Evolutionary conservation across 92 coral and sea anemone genomes (phyloP), one percentile per base, ranked within the genome.

Genomic region (Palythoa caribaeorum): DNA sequence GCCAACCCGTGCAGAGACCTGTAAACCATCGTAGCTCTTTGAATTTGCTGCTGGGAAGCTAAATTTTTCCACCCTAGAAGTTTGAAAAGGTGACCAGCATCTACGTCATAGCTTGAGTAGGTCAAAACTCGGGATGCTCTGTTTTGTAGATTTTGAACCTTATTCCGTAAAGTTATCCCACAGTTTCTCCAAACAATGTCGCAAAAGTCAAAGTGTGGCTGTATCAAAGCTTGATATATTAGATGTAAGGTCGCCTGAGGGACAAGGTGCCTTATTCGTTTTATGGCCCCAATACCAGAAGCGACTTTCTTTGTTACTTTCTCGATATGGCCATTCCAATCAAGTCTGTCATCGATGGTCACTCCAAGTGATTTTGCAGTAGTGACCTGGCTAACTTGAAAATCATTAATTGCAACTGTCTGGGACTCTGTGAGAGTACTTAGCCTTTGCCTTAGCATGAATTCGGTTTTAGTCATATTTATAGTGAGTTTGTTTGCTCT

Each of bases 121-220:
- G 83, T 72, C 87, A 88, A 88, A 73, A 88, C 87, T 15, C 83
- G 87, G 52, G 91, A 80, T 80, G 87, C 91, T 80, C 91, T 69
- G 72, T 87, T 88, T 88, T 88, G 91, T 54, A 88, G 37, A 72
- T 88, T 80, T 68, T 88, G 87, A 20, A 80, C 50, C 12, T 71
- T 80, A 3, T 80, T 50, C 55, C 70, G 87, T 28, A 77, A 78
- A 78, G 90, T 77, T 9, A 63, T 44, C 10, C 90, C 86, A 87
- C 90, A 28, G 28, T 28, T 28, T 28, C 28, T 28, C 28, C 28
- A 28, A 28, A 28, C 28, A 66, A 21, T 66, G 40, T 71, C 21
- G 21, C 76, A 71, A 40, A 35, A 71, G 21, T 71, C 76, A 28
- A 71, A 71, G 7, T 83, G 87, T 66, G 87, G 88, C 36, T 73